Conservation (phyloP, 2,113 vertebrate genomes). For the Dinomys branickii region DNA sequence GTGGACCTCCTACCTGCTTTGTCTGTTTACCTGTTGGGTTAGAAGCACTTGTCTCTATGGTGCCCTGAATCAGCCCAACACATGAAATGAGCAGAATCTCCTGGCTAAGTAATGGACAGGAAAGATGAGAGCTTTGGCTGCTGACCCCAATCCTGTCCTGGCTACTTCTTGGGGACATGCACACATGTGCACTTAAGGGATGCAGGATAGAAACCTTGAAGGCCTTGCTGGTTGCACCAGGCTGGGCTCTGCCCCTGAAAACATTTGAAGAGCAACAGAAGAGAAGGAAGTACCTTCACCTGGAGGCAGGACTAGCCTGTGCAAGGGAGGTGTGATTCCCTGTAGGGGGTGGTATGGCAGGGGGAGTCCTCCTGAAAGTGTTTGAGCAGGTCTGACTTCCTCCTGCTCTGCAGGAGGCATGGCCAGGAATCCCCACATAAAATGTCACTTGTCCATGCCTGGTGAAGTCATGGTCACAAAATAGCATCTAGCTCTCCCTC, state of each 20-base stretch:
- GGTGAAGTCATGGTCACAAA: not conserved
- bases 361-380: no score
- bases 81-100: not conserved
- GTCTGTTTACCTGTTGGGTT: not conserved
- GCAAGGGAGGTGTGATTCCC: not conserved
- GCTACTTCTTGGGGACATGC: no score
- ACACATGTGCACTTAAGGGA: not conserved
- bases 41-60: not conserved
- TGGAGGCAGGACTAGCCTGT: not conserved
- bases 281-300: not conserved
- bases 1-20: not conserved
- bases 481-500: not conserved
- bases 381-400: not conserved
- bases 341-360: no score
- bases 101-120: not conserved
- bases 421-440: not conserved
- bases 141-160: accelerated
- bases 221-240: not conserved
- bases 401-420: not conserved
- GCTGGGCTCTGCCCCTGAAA: not conserved
- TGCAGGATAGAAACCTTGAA: not conserved
- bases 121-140: not conserved
- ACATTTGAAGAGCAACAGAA: not conserved
- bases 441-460: not conserved
- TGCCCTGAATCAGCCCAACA: not conserved